Evolutionary conservation across 1,140 invertebrate genomes (phyloP).

Genomic region (Nylanderia fulva): DNA sequence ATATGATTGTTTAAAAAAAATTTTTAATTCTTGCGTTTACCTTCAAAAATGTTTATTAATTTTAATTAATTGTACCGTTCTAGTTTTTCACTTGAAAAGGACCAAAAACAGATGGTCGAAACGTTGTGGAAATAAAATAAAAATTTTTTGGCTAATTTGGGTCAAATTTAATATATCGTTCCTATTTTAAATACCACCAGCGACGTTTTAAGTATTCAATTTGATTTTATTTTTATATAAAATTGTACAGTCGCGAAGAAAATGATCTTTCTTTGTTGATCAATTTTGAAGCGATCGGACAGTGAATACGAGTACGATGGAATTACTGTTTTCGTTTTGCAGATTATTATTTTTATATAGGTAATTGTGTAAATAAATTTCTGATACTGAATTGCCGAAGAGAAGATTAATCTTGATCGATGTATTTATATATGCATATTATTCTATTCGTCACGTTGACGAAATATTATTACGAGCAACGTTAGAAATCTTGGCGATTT

Average conservation of each 20-base stretch:
- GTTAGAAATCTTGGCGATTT: background rate
- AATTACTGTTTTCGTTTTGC: background rate
- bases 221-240: background rate
- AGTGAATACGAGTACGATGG: background rate
- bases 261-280: background rate
- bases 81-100: too few relatives aligned
- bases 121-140: too few relatives aligned
- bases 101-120: too few relatives aligned
- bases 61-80: too few relatives aligned
- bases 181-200: too few relatives aligned
- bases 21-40: too few relatives aligned
- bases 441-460: background rate
- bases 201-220: too few relatives aligned
- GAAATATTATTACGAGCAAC: background rate
- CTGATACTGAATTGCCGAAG: background rate
- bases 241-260: background rate
- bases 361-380: background rate
- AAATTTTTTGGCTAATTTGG: too few relatives aligned
- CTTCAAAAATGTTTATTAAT: too few relatives aligned
- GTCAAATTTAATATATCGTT: too few relatives aligned
- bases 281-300: background rate
- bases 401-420: constrained; percentile 10
- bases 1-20: too few relatives aligned
- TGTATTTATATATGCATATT: background rate
- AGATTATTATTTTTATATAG: background rate